Base-by-base conservation (phyloP, 2,797 vertebrate species). In the Fringilla coelebs region DNA sequence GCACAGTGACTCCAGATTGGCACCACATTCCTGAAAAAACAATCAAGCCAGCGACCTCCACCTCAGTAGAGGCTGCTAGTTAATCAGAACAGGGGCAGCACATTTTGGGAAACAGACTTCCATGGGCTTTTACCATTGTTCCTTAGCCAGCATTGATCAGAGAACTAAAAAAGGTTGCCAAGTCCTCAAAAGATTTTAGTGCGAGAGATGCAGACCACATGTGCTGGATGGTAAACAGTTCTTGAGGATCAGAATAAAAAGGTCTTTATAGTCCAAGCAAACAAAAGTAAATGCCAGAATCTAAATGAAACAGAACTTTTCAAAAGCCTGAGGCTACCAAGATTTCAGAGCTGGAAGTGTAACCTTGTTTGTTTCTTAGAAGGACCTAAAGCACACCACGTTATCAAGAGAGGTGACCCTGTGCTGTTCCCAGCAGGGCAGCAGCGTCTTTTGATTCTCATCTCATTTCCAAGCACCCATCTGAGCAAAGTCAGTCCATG, bases 191-290 rank as follows among this genome's bases (percentile, higher is more conserved):
- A 88, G 92, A 26, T 75, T 89, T 94, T 90, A 82, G 93, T 95
- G 91, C 48, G 86, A 96, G 93, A 62, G 62, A 96, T 93, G 91
- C 71, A 92, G 92, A 95, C 96, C 93, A 88, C 96, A 90, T 88
- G 95, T 97, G 96, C 95, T 86, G 88, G 93, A 96, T 94, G 85
- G 94, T 96, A 97, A 97, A 97, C 95, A 95, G 94, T 74, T 95
- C 95, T 95, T 88, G 16, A 46, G 90, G 77, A 95, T 94, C 91
- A 81, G 92, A 95, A 97, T 96, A 95, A 96, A 96, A 97, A 96
- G 58, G 88, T 72, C 95, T 97, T 97, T 97, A 97, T 95, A 93
- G 87, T 62, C 85, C 88, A 6, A 93, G 78, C 76, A 96, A 97
- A 93, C 92, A 95, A 83, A 83, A 92, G 85, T 73, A 89, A 88